Evolutionary conservation across 2,888 invertebrate genomes (phyloP).

Genomic region (Eulithis testata): DNA sequence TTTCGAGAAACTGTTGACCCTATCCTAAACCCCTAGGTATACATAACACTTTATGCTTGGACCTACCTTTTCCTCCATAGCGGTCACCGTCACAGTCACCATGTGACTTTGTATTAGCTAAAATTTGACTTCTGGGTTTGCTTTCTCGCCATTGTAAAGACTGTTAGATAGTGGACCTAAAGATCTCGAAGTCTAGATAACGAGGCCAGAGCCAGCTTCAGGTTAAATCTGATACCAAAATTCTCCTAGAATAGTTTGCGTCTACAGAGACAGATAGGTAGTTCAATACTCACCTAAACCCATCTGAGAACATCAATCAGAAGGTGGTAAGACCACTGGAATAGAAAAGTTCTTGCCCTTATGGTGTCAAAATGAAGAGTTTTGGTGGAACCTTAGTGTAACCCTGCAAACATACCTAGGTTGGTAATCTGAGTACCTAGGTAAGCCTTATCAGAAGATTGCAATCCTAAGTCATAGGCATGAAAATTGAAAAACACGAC

Average conservation of each 20-base stretch:
- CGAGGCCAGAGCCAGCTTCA: not conserved
- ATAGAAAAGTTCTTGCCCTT: no score
- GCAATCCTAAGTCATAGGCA: slow-evolving; percentile 17
- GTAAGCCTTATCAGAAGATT: slow-evolving; percentile 26
- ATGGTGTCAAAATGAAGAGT: no score
- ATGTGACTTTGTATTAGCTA: not conserved
- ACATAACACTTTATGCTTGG: not conserved
- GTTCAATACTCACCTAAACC: no score
- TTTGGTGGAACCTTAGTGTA: slow-evolving; percentile 1
- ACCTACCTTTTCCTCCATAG: slow-evolving; percentile 6
- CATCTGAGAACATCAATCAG: no score
- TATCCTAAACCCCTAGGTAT: no score
- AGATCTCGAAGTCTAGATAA: slow-evolving; percentile 12
- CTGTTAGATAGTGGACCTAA: slow-evolving; percentile 4
- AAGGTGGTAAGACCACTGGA: no score
- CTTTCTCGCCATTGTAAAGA: not conserved
- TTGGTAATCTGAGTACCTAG: not conserved
- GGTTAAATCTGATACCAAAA: not conserved
- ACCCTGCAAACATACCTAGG: not conserved
- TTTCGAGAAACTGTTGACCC: no score
- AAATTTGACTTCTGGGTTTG: not conserved
- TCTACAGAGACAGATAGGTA: no score
- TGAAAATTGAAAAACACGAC: slow-evolving; percentile 15
- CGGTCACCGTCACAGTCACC: no score
- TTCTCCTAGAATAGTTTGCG: not conserved